A percentile compares a stretch with the other conserved stretches of the same genome.
Conservation (phyloP, 1,140 invertebrate genomes). For the Philotrypesis tridentata region DNA sequence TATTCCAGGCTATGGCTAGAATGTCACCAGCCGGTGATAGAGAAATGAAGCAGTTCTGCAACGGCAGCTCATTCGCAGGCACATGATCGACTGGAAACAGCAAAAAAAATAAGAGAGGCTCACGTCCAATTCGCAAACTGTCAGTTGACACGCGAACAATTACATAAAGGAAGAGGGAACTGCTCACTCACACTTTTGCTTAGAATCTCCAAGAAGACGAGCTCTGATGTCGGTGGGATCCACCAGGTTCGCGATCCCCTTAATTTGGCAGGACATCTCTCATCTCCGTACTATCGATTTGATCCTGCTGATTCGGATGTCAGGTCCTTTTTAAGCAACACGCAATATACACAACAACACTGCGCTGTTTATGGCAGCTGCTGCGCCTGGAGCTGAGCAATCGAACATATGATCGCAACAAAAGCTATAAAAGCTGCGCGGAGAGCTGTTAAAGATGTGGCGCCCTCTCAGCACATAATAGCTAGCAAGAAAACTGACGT, state of each 20-base stretch:
- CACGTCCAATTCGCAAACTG: background rate
- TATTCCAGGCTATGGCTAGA: conserved; percentile 65
- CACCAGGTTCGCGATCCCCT: conserved; percentile 78
- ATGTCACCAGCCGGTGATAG: conserved; percentile 68
- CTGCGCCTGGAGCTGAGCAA: too few species aligned
- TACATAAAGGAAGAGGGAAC: conserved; percentile 46
- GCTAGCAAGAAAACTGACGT: too few species aligned
- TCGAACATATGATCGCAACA: too few species aligned
- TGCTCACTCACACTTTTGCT: conserved; percentile 54
- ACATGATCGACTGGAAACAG: conserved; percentile 62
- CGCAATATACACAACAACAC: background rate
- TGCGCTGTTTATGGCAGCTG: too few species aligned
- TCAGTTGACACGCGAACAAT: conserved; percentile 10
- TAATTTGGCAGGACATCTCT: conserved; percentile 81
- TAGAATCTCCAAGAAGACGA: conserved; percentile 52
- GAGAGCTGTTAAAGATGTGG: too few species aligned
- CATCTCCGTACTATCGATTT: conserved; percentile 8
- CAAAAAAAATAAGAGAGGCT: conserved; percentile 76
- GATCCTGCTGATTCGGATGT: background rate
- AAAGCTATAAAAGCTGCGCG: too few species aligned
- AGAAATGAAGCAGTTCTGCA: conserved; percentile 66
- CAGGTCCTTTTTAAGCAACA: background rate
- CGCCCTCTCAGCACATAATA: too few species aligned
- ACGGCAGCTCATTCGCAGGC: conserved; percentile 64
- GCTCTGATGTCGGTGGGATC: conserved; percentile 76